A percentile compares a stretch with the other conserved stretches of the same genome.
These are phyloP conservation scores for Beroe ovata DNA, from an alignment of 37 sponge, comb jelly and placozoan species.

Conservation along the genomic window DNA sequence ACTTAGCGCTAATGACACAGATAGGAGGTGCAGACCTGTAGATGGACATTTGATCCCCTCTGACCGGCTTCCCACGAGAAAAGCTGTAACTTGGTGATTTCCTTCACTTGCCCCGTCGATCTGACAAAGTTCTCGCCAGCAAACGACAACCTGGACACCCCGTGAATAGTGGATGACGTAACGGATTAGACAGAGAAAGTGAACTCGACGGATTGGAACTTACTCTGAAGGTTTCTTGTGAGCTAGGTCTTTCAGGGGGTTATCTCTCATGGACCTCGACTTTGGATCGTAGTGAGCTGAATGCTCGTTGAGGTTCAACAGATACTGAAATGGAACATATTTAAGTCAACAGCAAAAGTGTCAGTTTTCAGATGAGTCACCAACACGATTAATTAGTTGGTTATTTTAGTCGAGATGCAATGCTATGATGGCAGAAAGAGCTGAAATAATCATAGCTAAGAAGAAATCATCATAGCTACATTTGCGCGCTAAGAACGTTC, in stretches of 20 bases:
- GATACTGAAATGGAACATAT: conserved; percentile 75
- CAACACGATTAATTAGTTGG: no score
- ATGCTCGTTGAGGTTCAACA: conserved; percentile 85
- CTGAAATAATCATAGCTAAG: no score
- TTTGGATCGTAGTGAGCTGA: conserved; percentile 97
- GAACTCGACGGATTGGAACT: no score
- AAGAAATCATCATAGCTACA: no score
- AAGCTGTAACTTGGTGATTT: conserved; percentile 87
- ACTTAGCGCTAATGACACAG: no score
- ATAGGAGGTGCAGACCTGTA: conserved; percentile 28
- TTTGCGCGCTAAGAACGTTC: no score
- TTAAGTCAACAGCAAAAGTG: no score
- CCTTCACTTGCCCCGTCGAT: conserved; percentile 78
- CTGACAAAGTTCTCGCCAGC: conserved; percentile 96
- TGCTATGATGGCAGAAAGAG: no score
- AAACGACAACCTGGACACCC: conserved; percentile 75
- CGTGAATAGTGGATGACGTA: no score
- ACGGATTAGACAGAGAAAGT: no score
- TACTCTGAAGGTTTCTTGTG: conserved; percentile 78
- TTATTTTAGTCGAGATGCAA: no score
- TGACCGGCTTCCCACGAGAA: conserved; percentile 98
- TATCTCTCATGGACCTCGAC: conserved; percentile 95
- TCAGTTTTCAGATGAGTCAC: no score
- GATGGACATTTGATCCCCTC: conserved; percentile 89
- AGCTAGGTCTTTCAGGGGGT: conserved; percentile 78